Evolutionary conservation across 2,113 vertebrate species (phyloP).

Genomic region (Alligator mississippiensis): DNA sequence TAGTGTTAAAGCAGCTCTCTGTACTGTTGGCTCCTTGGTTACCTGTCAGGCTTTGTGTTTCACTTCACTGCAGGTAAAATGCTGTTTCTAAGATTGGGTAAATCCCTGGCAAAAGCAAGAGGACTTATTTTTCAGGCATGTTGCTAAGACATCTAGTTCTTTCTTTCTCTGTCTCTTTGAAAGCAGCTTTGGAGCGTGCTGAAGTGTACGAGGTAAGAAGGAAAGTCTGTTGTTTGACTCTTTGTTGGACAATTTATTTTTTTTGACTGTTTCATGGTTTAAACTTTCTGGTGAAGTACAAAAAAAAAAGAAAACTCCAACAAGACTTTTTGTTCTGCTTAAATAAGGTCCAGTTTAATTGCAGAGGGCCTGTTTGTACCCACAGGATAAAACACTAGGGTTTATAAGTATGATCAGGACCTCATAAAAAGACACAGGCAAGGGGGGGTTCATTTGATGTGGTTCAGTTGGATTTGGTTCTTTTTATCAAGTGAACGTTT

Average conservation of each 20-base stretch:
- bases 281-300: not conserved
- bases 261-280: not conserved
- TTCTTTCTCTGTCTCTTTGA: not conserved
- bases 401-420: not conserved
- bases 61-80: not conserved
- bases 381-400: not conserved
- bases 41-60: not conserved
- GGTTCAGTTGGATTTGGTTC: not conserved
- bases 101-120: not conserved
- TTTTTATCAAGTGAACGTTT: not conserved
- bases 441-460: not conserved
- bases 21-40: not conserved
- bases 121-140: not conserved
- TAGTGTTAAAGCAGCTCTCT: constrained; percentile 50
- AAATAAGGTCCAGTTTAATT: not conserved
- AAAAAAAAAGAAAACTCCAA: not conserved
- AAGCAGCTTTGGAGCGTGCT: not conserved
- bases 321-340: not conserved
- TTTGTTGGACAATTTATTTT: not conserved
- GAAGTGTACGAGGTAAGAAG: not conserved
- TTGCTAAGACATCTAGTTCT: not conserved
- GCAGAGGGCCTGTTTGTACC: not conserved
- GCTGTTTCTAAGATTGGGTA: not conserved
- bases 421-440: not conserved
- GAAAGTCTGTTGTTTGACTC: not conserved